Evolutionary conservation across 2,113 vertebrate genomes (phyloP).

Genomic region (Sturnus vulgaris): DNA sequence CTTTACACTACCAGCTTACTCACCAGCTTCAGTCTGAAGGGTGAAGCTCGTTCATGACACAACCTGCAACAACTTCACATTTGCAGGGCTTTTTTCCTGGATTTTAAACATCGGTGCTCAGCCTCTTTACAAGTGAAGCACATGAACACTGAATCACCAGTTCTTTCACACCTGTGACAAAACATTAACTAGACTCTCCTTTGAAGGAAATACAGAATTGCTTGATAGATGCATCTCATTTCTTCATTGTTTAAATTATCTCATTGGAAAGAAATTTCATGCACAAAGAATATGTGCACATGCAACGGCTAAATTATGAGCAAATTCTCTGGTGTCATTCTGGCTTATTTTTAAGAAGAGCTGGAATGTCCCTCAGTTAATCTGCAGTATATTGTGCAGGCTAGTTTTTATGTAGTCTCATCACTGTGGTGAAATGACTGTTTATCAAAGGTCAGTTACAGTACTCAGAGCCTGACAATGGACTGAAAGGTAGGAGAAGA

Average conservation of each 20-base stretch:
- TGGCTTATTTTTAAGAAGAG: slow-evolving; percentile 44
- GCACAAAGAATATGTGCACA: not conserved
- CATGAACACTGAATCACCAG: not conserved
- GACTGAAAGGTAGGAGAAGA: slow-evolving; percentile 50
- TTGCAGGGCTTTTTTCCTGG: not conserved
- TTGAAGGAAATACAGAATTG: not conserved
- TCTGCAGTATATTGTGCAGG: slow-evolving; percentile 46
- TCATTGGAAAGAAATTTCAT: slow-evolving; percentile 26
- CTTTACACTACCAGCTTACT: not conserved
- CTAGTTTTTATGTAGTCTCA: slow-evolving; percentile 29
- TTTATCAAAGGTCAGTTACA: slow-evolving; percentile 62
- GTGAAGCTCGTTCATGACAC: not conserved
- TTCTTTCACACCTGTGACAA: not conserved
- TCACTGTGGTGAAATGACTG: slow-evolving; percentile 54
- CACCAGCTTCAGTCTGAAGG: not conserved
- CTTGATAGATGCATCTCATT: not conserved
- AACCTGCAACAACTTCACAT: not conserved
- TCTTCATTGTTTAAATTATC: slow-evolving; percentile 41
- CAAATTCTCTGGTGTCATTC: slow-evolving; percentile 29
- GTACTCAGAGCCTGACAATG: slow-evolving; percentile 43
- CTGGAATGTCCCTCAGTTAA: slow-evolving; percentile 50
- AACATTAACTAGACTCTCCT: not conserved
- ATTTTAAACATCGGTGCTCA: not conserved
- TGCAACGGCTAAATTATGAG: not conserved
- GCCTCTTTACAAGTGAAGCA: not conserved